A percentile compares a stretch with the other conserved stretches of the same genome.
phyloP scores from a whole-genome alignment of 1,140 invertebrate species.

The Leucophenga varia region DNA sequence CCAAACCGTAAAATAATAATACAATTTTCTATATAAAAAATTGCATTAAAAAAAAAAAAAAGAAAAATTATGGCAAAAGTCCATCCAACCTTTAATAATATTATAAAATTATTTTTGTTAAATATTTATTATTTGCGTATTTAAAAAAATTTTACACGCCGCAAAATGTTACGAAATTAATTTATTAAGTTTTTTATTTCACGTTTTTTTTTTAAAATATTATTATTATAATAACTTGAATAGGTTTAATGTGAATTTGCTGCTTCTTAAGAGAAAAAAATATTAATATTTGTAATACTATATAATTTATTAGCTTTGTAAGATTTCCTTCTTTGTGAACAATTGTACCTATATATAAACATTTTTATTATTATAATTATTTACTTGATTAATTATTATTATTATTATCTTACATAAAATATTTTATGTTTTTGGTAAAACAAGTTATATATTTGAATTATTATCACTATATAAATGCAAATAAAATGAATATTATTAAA shows the following conservation, averaged over 20 bases:
- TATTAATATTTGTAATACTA: constrained; percentile 27
- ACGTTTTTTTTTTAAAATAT: constrained; percentile 39
- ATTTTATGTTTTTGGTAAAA: too few relatives aligned
- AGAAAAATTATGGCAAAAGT: constrained; percentile 8
- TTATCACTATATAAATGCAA: too few relatives aligned
- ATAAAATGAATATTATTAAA: too few relatives aligned
- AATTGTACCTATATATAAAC: constrained; percentile 44
- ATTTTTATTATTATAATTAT: too few relatives aligned
- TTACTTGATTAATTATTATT: too few relatives aligned
- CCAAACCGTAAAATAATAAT: too few relatives aligned
- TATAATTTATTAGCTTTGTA: constrained; percentile 41
- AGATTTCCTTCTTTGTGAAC: constrained; percentile 54
- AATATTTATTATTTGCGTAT: constrained; percentile 28
- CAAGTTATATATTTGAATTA: too few relatives aligned
- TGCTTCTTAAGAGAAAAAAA: constrained; percentile 34
- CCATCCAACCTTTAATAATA: constrained; percentile 6
- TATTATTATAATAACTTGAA: too few relatives aligned
- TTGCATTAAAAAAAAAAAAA: not conserved
- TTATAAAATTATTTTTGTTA: constrained; percentile 14
- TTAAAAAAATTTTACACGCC: constrained; percentile 14
- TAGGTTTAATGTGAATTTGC: constrained; percentile 44
- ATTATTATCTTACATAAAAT: too few relatives aligned
- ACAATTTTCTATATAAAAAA: constrained; percentile 27
- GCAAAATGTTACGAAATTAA: constrained; percentile 33
- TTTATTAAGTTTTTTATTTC: constrained; percentile 42